Conservation (phyloP, 2,888 invertebrate genomes). For the Chalcis sispes region DNA sequence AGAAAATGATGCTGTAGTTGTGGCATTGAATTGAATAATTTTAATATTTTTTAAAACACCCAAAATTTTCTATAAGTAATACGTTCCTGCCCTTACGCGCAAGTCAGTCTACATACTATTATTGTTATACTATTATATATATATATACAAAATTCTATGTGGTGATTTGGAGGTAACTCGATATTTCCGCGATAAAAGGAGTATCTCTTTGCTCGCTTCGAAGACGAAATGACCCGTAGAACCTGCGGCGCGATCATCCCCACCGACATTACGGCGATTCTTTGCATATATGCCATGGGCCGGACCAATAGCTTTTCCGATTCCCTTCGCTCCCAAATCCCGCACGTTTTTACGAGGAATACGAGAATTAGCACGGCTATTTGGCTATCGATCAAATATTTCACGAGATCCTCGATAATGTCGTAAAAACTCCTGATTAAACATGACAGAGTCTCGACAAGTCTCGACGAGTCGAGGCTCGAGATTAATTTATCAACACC, state of each 20-base stretch:
- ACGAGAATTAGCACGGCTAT: neutral
- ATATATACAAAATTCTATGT: conserved; percentile 38
- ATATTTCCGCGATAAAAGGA: conserved; percentile 57
- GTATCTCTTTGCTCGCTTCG: conserved; percentile 60
- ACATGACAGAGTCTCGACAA: too few species aligned
- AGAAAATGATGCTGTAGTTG: too few species aligned
- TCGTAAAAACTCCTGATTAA: too few species aligned
- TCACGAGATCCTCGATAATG: conserved; percentile 3
- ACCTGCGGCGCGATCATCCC: conserved; percentile 59
- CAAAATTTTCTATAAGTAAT: neutral
- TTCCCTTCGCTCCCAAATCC: conserved; percentile 21
- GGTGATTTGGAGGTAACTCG: conserved; percentile 39
- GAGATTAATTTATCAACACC: too few species aligned
- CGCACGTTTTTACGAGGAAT: neutral
- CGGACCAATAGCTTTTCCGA: conserved; percentile 45
- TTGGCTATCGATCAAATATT: conserved; percentile 37
- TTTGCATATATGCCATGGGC: too few species aligned
- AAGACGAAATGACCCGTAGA: conserved; percentile 63
- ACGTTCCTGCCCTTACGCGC: neutral
- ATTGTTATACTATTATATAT: conserved; percentile 31
- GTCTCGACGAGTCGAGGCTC: neutral
- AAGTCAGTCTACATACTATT: conserved; percentile 38
- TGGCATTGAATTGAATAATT: neutral
- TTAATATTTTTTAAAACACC: neutral
- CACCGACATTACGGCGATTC: conserved; percentile 60